These are phyloP conservation scores for Empidonax traillii DNA, from an alignment of 2,113 vertebrate species.

Conservation along the genomic window DNA sequence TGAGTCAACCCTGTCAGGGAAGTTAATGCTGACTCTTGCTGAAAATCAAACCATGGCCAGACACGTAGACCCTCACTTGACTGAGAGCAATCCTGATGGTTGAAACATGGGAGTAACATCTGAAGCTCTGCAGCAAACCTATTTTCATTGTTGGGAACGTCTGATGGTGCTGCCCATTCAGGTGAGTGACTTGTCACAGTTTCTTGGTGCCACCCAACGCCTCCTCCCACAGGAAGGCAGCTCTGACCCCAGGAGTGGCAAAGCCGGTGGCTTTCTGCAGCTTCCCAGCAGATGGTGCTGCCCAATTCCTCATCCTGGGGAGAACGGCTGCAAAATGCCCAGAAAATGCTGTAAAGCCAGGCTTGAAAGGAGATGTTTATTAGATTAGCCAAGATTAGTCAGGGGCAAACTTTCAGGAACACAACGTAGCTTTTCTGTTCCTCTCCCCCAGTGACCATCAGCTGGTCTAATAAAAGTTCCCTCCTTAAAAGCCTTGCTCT, in stretches of 20 bases:
- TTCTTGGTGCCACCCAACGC: accelerated
- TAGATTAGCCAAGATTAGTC: neutral
- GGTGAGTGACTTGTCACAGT: neutral
- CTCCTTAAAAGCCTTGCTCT: neutral
- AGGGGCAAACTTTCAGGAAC: neutral
- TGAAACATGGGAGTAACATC: neutral
- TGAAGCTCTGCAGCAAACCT: neutral
- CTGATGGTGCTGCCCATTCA: accelerated
- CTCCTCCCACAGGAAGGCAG: neutral
- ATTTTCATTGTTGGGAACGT: neutral
- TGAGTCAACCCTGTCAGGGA: neutral
- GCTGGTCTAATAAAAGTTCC: neutral
- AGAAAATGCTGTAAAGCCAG: neutral
- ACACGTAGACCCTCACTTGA: neutral
- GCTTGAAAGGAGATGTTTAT: neutral
- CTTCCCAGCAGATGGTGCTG: slow-evolving; percentile 64
- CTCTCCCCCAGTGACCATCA: neutral
- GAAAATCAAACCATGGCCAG: neutral
- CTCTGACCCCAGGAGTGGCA: neutral
- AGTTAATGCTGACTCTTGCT: neutral
- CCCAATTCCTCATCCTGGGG: neutral
- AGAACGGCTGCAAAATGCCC: accelerated
- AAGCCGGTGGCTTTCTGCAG: neutral
- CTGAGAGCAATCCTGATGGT: neutral
- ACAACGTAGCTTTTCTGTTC: neutral